Percentiles rank a stretch among this genome's conserved stretches.
Evolutionary conservation across 2,888 invertebrate genomes (phyloP).

Genomic region (Callosobruchus maculatus): DNA sequence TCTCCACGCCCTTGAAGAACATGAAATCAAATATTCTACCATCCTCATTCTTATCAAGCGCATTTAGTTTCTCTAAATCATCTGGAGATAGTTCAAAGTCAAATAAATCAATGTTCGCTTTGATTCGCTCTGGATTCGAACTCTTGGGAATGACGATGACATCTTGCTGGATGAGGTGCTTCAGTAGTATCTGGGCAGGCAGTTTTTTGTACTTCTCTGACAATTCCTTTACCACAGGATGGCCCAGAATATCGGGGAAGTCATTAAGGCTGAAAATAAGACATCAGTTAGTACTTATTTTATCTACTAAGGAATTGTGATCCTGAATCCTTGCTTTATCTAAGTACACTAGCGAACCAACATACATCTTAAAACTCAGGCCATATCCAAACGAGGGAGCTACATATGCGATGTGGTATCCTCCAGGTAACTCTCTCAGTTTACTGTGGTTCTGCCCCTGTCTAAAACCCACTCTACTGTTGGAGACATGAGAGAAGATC

Average conservation of each 20-base stretch:
- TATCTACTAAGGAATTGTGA: too few relatives aligned
- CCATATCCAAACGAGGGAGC: too few relatives aligned
- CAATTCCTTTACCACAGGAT: constrained; percentile 57
- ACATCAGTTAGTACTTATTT: too few relatives aligned
- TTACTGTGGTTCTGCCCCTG: too few relatives aligned
- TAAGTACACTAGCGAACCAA: too few relatives aligned
- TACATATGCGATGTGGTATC: too few relatives aligned
- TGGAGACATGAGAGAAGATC: too few relatives aligned
- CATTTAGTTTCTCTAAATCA: constrained; percentile 55
- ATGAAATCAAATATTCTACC: constrained; percentile 68
- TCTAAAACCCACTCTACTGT: too few relatives aligned
- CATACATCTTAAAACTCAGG: too few relatives aligned
- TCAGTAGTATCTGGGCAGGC: constrained; percentile 68
- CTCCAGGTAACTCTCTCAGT: too few relatives aligned
- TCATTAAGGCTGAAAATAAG: constrained; percentile 50
- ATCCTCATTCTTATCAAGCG: constrained; percentile 59
- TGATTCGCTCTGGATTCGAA: constrained; percentile 63
- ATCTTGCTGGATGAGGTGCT: constrained; percentile 64
- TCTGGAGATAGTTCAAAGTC: constrained; percentile 58
- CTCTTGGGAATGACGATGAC: constrained; percentile 78
- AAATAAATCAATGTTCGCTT: constrained; percentile 66
- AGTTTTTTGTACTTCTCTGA: constrained; percentile 59
- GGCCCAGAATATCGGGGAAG: constrained; percentile 61
- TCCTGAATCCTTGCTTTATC: too few relatives aligned
- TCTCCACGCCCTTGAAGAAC: constrained; percentile 64